phyloP scores from a whole-genome alignment of 2,113 vertebrate species.

The Psophia crepitans region DNA sequence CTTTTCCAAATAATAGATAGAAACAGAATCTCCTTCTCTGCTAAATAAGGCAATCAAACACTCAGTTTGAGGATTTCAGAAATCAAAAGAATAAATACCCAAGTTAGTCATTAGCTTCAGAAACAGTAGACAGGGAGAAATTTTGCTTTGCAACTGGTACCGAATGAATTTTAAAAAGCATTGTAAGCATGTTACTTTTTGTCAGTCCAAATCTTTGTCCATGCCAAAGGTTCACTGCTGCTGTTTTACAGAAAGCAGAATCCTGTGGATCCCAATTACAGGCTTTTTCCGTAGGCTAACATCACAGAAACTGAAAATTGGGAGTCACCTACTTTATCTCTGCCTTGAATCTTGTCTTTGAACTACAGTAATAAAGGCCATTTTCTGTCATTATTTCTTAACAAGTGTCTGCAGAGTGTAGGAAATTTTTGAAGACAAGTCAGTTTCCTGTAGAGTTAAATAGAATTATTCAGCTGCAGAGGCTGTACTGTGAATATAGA shows the following conservation, averaged over 20 bases:
- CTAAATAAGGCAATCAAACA: not conserved
- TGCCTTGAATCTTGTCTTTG: constrained; percentile 33
- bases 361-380: constrained; percentile 15
- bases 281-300: not conserved
- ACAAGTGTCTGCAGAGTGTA: constrained; percentile 22
- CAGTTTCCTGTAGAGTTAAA: constrained; percentile 48
- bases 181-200: constrained; percentile 8
- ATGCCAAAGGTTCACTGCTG: not conserved
- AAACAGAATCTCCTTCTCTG: not conserved
- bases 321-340: constrained; percentile 47
- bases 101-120: not conserved
- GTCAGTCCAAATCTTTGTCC: not conserved
- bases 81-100: not conserved
- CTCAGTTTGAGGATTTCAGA: not conserved
- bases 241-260: constrained; percentile 4
- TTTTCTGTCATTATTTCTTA: constrained; percentile 60
- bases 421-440: constrained; percentile 43
- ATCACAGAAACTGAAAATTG: constrained; percentile 22
- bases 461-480: constrained; percentile 33
- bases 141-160: not conserved
- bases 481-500: not conserved
- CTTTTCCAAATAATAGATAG: not conserved
- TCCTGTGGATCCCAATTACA: constrained; percentile 30
- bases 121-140: not conserved
- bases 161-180: not conserved